A percentile compares a stretch with the other conserved stretches of the same genome.
Conservation (phyloP, 2,888 invertebrate genomes). For the Drosophila anomalata region DNA sequence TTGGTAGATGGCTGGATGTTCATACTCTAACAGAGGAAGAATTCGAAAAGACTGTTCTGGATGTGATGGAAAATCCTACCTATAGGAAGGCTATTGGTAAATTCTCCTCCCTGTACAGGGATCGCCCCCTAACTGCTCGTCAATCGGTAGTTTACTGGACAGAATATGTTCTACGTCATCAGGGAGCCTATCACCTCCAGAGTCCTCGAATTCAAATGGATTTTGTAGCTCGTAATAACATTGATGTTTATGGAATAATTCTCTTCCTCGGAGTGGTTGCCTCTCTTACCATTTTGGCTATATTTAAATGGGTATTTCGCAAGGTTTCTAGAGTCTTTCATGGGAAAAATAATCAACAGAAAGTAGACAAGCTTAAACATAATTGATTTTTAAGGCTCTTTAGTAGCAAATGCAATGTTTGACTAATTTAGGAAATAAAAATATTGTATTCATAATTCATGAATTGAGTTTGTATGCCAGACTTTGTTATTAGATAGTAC, state of each 20-base stretch:
- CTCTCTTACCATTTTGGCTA: background rate
- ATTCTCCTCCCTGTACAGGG: slow-evolving; percentile 84
- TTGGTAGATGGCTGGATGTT: slow-evolving; percentile 57
- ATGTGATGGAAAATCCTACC: slow-evolving; percentile 62
- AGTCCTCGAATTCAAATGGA: slow-evolving; percentile 84
- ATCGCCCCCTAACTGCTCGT: slow-evolving; percentile 85
- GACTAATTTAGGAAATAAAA: slow-evolving; percentile 10
- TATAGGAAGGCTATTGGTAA: slow-evolving; percentile 79
- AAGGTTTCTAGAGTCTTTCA: slow-evolving; percentile 1
- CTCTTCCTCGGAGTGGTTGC: background rate
- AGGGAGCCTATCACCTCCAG: slow-evolving; percentile 85
- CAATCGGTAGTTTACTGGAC: slow-evolving; percentile 86
- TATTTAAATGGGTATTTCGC: slow-evolving; percentile 19
- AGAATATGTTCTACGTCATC: slow-evolving; percentile 85
- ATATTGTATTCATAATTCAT: too few relatives aligned
- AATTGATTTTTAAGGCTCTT: background rate
- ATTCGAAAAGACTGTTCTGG: slow-evolving; percentile 49
- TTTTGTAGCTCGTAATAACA: slow-evolving; percentile 83
- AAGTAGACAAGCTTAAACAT: slow-evolving; percentile 6
- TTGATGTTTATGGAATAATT: slow-evolving; percentile 82
- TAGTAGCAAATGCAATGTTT: slow-evolving; percentile 8
- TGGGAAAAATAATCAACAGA: slow-evolving; percentile 9
- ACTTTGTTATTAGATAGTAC: background rate
- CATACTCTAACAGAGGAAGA: slow-evolving; percentile 42
- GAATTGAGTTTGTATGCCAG: too few relatives aligned